Base-by-base conservation (phyloP, 2,113 vertebrate genomes). In the Rutilus rutilus region DNA sequence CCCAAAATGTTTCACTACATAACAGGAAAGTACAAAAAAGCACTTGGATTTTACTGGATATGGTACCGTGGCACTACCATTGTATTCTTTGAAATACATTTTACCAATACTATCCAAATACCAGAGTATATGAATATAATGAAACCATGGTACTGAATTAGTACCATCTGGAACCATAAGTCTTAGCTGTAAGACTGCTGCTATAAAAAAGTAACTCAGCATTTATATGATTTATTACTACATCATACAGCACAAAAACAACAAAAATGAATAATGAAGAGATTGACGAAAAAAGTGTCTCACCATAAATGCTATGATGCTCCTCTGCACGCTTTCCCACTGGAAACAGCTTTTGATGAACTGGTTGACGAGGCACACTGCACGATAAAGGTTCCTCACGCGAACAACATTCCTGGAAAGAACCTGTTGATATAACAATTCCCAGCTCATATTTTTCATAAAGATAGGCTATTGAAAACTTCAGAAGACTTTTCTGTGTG, bases 311-410 rank as follows among this genome's bases (percentile, higher is more conserved):
- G 97, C 97, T 69, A 94, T 84, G 87, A 97, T 76, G 86, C 97
- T 99, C 91, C 97, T 95, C 77, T 95, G 91, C 0, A 96, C 91
- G 78, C 96, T 99, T 91, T 99, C 97, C 98, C 98, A 99, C 91
- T 97, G 96, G 94, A 99, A 99, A 89, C 98, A 99, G 96, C 97
- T 99, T 90, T 96, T 97, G 89, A 99, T 95, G 92, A 97, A 99
- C 73, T 96, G 97, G 84, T 97, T 84, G 23, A 95, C 95, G 62
- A 96, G 96, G 95, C 93, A 96, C 89, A 99, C 87, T 1, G 96
- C 95, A 93, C 95, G 94, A 86, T 94, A 96, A 88, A 98, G 94
- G 86, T 95, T 96, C 91, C 96, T 95, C 89, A 99, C 97, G 0
- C 98, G 97, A 87, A 95, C 86, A 90, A 97, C 95, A 83, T 99